Percentiles rank a stretch among this genome's conserved stretches.
Conservation (phyloP, 2,888 invertebrate species). For the Augochlorella aurata region DNA sequence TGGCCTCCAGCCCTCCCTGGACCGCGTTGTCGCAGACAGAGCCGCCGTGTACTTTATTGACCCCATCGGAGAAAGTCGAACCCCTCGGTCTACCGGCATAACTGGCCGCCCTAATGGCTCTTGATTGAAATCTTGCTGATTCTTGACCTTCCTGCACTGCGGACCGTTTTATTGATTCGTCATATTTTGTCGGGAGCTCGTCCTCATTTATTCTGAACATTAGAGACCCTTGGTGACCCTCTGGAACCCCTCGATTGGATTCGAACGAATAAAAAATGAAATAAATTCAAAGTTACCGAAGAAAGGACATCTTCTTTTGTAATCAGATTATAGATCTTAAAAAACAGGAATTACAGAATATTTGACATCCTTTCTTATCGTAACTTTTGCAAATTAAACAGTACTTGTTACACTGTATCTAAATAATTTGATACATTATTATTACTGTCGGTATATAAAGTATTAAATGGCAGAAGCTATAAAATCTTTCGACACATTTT, state of each 20-base stretch:
- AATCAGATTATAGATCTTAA: no score
- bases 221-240: neutral
- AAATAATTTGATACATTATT: no score
- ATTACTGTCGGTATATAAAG: no score
- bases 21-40: constrained; percentile 35
- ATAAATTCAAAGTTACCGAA: no score
- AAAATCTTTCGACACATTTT: no score
- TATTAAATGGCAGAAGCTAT: no score
- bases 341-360: no score
- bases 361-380: no score
- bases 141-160: constrained; percentile 60
- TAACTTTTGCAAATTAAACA: no score
- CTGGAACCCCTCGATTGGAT: neutral
- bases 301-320: no score
- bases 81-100: constrained; percentile 51
- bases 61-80: constrained; percentile 53
- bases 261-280: neutral
- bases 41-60: constrained; percentile 55
- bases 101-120: constrained; percentile 67
- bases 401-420: no score
- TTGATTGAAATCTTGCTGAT: constrained; percentile 76
- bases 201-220: neutral
- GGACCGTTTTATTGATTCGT: constrained; percentile 38
- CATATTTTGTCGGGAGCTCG: constrained; percentile 26
- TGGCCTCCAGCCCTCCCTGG: constrained; percentile 46